Base-by-base conservation (phyloP, 2,888 invertebrate species). In the Melieria crassipennis region DNA sequence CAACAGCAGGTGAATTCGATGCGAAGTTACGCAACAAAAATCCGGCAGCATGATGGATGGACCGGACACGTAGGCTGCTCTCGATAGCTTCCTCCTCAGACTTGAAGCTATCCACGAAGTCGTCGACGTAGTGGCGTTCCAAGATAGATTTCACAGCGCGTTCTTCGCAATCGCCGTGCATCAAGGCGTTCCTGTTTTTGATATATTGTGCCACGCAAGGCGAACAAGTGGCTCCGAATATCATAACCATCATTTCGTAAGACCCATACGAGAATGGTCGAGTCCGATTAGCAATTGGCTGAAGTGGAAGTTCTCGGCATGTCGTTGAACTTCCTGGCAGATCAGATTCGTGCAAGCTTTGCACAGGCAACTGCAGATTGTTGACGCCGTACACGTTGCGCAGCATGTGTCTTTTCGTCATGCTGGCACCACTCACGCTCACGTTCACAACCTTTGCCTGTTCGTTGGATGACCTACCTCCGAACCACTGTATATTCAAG, bases 211-310 rank as follows among this genome's bases (percentile, higher is more conserved):
- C 72, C 13, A 65, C 66, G 47, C 71, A 75, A n/a, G 71, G 71
- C 13, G 73, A 76, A 58, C 71, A 75, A 9, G 73, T 50, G 13
- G 75, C 75, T 42, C 70, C 74, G 65, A 80, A 79, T 0, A 73
- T 78, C 78, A 74, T 72, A 0, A 66, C 74, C 1, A 43, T 11
- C 74, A 75, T 75, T 64, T 74, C 72, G 57, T 69, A 75, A 64
- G 11, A 42, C 52, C 64, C 16, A 64, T 7, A 43, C 52, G 7
- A 10, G 55, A 7, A 30, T 64, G 64, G 42, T 64, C 64, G 1
- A 52, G 5, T 48, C 64, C 64, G 13, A 64, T 64, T 1, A 52
- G 64, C 13, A 64, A 30, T 30, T 30, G 30, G 30, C 30, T 30
- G 30, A 30, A 30, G 30, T 30, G 30, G 30, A 30, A 30, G 30